Evolutionary conservation across 1,140 invertebrate genomes (phyloP).

Genomic region (Zeugodacus cucurbitae): DNA sequence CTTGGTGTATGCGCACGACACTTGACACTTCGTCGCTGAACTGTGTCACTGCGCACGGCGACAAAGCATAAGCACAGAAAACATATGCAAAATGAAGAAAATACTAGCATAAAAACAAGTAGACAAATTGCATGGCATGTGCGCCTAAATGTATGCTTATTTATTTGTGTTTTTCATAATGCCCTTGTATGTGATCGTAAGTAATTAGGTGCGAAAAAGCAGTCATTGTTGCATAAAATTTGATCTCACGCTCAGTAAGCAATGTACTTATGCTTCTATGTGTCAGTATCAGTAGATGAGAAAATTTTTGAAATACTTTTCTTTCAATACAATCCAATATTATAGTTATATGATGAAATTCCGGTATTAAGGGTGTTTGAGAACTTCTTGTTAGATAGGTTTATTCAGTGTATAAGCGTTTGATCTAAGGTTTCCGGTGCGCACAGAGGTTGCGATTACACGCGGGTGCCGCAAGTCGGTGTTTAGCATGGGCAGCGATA

Average conservation of each 20-base stretch:
- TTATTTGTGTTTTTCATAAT: background rate
- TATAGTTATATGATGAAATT: too few species aligned
- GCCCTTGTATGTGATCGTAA: background rate
- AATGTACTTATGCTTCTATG: background rate
- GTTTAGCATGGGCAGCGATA: background rate
- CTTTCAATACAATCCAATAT: too few species aligned
- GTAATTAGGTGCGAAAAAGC: conserved; percentile 1
- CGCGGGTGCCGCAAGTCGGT: too few species aligned
- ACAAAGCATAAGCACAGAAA: background rate
- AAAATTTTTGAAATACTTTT: too few species aligned
- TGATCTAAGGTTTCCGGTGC: background rate
- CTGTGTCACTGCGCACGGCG: background rate
- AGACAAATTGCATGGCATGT: background rate
- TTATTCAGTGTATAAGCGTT: background rate
- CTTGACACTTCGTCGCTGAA: conserved; percentile 13
- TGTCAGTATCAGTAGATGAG: too few species aligned
- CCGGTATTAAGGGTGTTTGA: too few species aligned
- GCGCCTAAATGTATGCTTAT: background rate
- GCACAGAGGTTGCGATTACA: background rate
- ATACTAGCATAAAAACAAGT: background rate
- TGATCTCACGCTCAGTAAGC: background rate
- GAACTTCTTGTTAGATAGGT: background rate
- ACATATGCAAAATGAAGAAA: background rate
- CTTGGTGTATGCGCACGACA: background rate
- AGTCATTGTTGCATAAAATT: background rate